Conservation (phyloP, 2,888 invertebrate genomes). For the Notodonta ziczac region DNA sequence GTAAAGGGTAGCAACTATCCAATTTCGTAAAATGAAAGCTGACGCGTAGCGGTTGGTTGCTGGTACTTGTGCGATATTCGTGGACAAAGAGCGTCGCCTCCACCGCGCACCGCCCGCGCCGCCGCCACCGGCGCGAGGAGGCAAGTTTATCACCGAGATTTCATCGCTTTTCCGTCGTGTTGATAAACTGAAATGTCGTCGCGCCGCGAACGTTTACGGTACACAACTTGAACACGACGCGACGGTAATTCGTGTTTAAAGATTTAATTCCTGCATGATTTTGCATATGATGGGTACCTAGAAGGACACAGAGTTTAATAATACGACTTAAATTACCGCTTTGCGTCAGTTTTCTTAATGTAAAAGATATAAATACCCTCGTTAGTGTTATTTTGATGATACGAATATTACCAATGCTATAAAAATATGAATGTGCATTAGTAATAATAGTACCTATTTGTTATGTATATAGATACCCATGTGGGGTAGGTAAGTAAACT, state of each 20-base stretch:
- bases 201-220: constrained; percentile 34
- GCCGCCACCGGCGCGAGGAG: constrained; percentile 32
- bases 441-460: not conserved
- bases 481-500: not conserved
- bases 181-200: constrained; percentile 51
- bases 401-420: too few species aligned
- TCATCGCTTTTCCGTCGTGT: constrained; percentile 54
- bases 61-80: constrained; percentile 34
- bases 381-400: not conserved
- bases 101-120: not conserved
- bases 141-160: constrained; percentile 53
- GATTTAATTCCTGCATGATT: not conserved
- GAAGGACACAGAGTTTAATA: not conserved
- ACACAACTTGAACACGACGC: constrained; percentile 14
- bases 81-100: constrained; percentile 39
- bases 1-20: constrained; percentile 34
- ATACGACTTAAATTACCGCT: constrained; percentile 13
- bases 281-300: too few species aligned
- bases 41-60: constrained; percentile 32
- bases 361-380: too few species aligned
- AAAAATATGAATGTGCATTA: not conserved
- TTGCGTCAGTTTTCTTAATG: constrained; percentile 22
- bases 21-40: constrained; percentile 43
- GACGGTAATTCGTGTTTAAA: not conserved
- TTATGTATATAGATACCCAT: not conserved